Percentiles rank a stretch among this genome's conserved stretches.
Evolutionary conservation across 2,797 vertebrate species (phyloP).

Genomic region (Platalea minor): DNA sequence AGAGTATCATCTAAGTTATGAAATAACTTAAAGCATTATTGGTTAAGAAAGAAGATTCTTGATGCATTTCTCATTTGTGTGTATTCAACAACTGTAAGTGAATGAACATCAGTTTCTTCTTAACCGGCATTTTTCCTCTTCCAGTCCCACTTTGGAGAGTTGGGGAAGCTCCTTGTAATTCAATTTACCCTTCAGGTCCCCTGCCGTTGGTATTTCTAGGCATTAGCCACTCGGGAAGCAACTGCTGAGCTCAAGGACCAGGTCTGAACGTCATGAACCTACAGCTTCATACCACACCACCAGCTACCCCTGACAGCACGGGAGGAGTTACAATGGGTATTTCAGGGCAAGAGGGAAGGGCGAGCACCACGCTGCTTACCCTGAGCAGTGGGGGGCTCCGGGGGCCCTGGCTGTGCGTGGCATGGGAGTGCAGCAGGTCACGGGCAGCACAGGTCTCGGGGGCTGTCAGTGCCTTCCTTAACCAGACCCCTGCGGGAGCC

Average conservation of each 20-base stretch:
- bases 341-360: neutral
- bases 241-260: neutral
- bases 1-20: neutral
- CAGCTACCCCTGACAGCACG: rapidly evolving
- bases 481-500: neutral
- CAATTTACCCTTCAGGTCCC: neutral
- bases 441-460: neutral
- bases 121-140: neutral
- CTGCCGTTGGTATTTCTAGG: neutral
- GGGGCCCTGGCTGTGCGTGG: neutral
- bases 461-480: neutral
- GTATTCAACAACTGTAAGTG: neutral
- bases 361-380: neutral
- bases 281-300: rapidly evolving
- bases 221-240: neutral
- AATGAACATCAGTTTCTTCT: neutral
- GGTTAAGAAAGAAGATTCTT: neutral
- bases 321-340: neutral
- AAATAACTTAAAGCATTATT: neutral
- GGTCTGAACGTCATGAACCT: neutral
- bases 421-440: neutral
- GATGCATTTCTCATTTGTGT: neutral
- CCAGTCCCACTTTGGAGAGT: neutral
- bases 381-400: rapidly evolving
- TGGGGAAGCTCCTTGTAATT: neutral